Evolutionary conservation across 2,797 vertebrate species (phyloP).

Genomic region (Lateolabrax maculatus): DNA sequence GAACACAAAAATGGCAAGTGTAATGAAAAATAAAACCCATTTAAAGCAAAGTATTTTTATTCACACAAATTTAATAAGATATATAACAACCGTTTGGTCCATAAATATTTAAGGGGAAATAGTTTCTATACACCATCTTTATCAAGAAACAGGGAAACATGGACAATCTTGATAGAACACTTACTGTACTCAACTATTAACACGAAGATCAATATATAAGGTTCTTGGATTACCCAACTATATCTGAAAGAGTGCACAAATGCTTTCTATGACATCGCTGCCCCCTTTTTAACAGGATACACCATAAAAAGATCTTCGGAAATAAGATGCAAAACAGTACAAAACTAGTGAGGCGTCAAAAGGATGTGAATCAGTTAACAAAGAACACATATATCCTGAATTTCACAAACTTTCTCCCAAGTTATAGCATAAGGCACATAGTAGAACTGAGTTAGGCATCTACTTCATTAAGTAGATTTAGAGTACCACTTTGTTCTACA

Average conservation of each 20-base stretch:
- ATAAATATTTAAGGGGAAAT: slow-evolving; percentile 99
- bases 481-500: slow-evolving; percentile 97
- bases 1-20: slow-evolving; percentile 84
- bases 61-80: slow-evolving; percentile 99
- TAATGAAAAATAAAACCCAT: slow-evolving; percentile 98
- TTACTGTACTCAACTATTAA: slow-evolving; percentile 99
- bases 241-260: slow-evolving; percentile 98
- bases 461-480: slow-evolving; percentile 96
- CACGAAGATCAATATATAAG: slow-evolving; percentile 99
- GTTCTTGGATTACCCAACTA: slow-evolving; percentile 98
- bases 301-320: slow-evolving; percentile 99
- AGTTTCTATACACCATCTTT: slow-evolving; percentile 99
- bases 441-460: slow-evolving; percentile 99
- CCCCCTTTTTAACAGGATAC: slow-evolving; percentile 96
- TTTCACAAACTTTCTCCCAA: slow-evolving; percentile 99
- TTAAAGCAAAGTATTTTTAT: slow-evolving; percentile 99
- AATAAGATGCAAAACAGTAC: slow-evolving; percentile 99
- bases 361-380: slow-evolving; percentile 98
- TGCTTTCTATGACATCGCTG: slow-evolving; percentile 98
- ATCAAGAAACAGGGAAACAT: slow-evolving; percentile 99
- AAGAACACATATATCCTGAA: slow-evolving; percentile 99
- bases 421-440: slow-evolving; percentile 99
- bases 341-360: slow-evolving; percentile 99
- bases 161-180: slow-evolving; percentile 99
- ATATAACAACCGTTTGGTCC: slow-evolving; percentile 99